Evolutionary conservation across 2,888 invertebrate genomes (phyloP), one percentile per base, ranked within the genome.

Genomic region (Pseudococcus viburni): DNA sequence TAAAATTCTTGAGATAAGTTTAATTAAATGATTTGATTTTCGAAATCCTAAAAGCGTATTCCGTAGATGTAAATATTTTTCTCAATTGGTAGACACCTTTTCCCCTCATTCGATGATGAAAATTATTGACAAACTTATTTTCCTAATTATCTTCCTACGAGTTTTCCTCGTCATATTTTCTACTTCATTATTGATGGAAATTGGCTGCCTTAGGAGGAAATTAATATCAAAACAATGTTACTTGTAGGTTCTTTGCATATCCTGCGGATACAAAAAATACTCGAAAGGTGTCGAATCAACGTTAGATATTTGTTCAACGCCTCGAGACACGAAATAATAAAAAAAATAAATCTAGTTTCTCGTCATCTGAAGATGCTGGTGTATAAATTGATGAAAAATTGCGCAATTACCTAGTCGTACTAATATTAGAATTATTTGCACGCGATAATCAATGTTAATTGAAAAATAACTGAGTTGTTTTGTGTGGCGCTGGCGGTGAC

Each of bases 361-460:
- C 68, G 22, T 9, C 15, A 11, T 68, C 3, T 33, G 26, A 26
- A 59, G 6, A n/a, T 59, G n/a, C 59, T 64, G 64, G 59, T 26
- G 15, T 3, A 73, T 73, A 17, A 73, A 73, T 73, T 73, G 73
- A 39, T 17, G 26, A 39, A 73, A 73, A 73, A 33, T 33, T 73
- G 33, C 73, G 17, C 73, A 73, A 73, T 33, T 73, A n/a, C 7
- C 39, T 15, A 33, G 33, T 33, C 17, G 73, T 73, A 12, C 22
- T 19, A 73, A 73, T 73, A 73, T 73, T 39, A 39, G 17, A 33
- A 73, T 73, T 7, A 33, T 73, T 73, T 33, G 33, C 26, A 73
- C 26, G 73, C 17, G 73, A 73, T 73, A 73, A 33, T 73, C 15
- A 73, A 73, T 73, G 33, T 73, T 33, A 73, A 73, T 73, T 73